phyloP scores from a whole-genome alignment of 2,888 invertebrate species.

The Cephalotes varians region DNA sequence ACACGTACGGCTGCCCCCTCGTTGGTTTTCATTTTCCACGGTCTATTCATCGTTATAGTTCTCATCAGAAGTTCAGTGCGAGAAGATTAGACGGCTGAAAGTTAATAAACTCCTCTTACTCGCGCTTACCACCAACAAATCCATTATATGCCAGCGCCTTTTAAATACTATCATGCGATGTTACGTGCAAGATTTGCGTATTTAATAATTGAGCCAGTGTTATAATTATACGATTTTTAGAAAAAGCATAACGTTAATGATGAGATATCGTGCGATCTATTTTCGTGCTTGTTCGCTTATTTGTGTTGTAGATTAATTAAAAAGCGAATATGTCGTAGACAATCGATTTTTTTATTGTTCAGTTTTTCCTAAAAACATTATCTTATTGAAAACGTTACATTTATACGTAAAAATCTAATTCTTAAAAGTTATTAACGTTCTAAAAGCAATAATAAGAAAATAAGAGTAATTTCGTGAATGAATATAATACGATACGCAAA shows the following conservation, averaged over 20 bases:
- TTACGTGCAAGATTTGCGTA: conserved; percentile 28
- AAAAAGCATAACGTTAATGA: neutral
- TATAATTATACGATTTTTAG: neutral
- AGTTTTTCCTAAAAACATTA: neutral
- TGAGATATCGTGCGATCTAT: neutral
- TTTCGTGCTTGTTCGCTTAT: neutral
- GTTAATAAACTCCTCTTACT: conserved; percentile 55
- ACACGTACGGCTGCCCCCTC: conserved; percentile 76
- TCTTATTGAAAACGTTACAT: neutral
- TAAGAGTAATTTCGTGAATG: neutral
- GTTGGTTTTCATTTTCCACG: conserved; percentile 66
- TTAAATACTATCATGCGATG: conserved; percentile 31
- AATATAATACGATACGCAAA: conserved; percentile 14
- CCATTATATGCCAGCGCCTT: neutral
- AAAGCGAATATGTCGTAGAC: neutral
- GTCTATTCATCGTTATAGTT: conserved; percentile 42
- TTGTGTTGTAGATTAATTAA: neutral
- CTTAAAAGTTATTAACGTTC: neutral
- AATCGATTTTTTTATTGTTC: neutral
- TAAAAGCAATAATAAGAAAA: conserved; percentile 4
- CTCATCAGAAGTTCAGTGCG: conserved; percentile 42
- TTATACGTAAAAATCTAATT: neutral
- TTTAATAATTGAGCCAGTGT: conserved; percentile 33
- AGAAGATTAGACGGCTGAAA: conserved; percentile 59
- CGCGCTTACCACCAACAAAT: conserved; percentile 23